A percentile compares a stretch with the other conserved stretches of the same genome.
Conservation (phyloP, 2,888 invertebrate genomes). For the Augochlorella aurata region DNA sequence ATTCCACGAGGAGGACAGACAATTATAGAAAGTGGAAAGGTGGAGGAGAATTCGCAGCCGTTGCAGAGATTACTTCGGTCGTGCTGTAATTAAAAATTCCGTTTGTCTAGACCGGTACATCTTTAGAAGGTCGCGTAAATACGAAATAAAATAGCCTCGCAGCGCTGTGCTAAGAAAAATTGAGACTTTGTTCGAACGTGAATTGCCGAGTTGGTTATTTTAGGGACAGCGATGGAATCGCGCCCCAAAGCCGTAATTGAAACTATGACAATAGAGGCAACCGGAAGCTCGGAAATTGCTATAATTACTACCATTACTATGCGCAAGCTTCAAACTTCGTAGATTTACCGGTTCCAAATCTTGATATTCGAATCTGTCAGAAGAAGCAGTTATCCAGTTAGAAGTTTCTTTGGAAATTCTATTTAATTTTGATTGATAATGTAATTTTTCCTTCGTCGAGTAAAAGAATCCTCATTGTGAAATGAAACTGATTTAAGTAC, state of each 20-base stretch:
- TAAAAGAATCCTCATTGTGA: no score
- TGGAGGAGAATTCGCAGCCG: slow-evolving; percentile 4
- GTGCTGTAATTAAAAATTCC: slow-evolving; percentile 42
- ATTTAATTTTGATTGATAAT: no score
- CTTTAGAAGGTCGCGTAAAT: neutral
- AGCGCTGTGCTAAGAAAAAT: neutral
- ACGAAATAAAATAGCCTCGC: neutral
- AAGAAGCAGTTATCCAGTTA: no score
- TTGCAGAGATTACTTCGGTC: slow-evolving; percentile 12
- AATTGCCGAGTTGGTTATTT: neutral
- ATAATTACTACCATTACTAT: neutral
- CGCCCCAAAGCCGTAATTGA: slow-evolving; percentile 15
- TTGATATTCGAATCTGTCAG: neutral
- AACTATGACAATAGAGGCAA: neutral
- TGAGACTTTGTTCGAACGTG: slow-evolving; percentile 18
- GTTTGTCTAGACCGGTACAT: neutral
- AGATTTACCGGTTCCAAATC: neutral
- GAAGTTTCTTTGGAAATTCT: no score
- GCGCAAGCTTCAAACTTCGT: neutral
- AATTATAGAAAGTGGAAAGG: slow-evolving; percentile 19
- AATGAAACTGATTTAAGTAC: no score
- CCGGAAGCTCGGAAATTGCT: neutral
- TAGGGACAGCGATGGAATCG: slow-evolving; percentile 13
- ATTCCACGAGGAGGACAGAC: slow-evolving; percentile 11
- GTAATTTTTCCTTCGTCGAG: no score